Evolutionary conservation across 2,113 vertebrate species (phyloP), one percentile per base, ranked within the genome.

Genomic region (Amia ocellicauda): DNA sequence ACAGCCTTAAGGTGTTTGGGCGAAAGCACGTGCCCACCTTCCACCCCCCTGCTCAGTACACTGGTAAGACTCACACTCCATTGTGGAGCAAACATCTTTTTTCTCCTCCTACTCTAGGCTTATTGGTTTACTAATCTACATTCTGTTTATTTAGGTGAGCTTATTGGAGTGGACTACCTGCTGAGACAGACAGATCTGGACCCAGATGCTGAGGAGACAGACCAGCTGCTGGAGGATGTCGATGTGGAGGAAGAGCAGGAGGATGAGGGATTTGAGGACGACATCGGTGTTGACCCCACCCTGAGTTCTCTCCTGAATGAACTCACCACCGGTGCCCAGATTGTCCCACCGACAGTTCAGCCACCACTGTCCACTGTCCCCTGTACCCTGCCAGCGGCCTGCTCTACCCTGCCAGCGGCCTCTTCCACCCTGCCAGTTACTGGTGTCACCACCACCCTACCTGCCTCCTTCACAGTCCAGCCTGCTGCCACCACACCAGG

Each of bases 71-170:
- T 23, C 29, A 31, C n/a, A n/a, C n/a, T n/a, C n/a, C n/a, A n/a
- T n/a, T n/a, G n/a, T n/a, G n/a, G n/a, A n/a, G n/a, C n/a, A n/a
- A n/a, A n/a, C n/a, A n/a, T n/a, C n/a, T n/a, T n/a, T n/a, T n/a
- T n/a, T n/a, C n/a, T n/a, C n/a, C 3, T 4, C n/a, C n/a, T n/a
- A n/a, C n/a, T n/a, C n/a, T n/a, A 26, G 2, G 19, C 24, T 22
- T 24, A 24, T n/a, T 14, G 19, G 13, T 43, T 27, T 27, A 27
- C 41, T 43, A 17, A 17, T 5, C 5, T 47, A 13, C 17, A 43
- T 22, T n/a, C 58, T 49, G 7, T 47, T 57, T 17, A 17, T 64
- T 43, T 43, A 59, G 64, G 56, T n/a, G 45, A 50, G 19, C 28
- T 58, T 20, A 14, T 58, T 23, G 45, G 56, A 24, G 22, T 66